Evolutionary conservation across 1,140 invertebrate species (phyloP).

Genomic region (Cephus cinctus): DNA sequence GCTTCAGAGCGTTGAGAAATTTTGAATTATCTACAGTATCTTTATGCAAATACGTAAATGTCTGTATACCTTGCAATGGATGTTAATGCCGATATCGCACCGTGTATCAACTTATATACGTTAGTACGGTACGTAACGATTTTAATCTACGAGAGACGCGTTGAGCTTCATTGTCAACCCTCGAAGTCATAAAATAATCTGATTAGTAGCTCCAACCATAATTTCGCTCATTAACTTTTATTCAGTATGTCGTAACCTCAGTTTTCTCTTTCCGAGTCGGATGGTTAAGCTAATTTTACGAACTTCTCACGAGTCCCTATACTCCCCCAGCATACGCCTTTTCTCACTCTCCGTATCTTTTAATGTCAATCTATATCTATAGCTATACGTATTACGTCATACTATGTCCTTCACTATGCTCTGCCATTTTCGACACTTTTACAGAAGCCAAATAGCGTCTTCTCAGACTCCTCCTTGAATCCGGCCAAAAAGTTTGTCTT

Average conservation of each 20-base stretch:
- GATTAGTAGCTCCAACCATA: conserved; percentile 3
- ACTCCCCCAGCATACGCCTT: not conserved
- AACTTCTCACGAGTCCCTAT: not conserved
- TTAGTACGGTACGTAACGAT: conserved; percentile 22
- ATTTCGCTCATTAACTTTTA: conserved; percentile 8
- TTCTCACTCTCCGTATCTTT: too few relatives aligned
- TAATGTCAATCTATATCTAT: too few relatives aligned
- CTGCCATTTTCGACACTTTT: too few relatives aligned
- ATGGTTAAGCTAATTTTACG: not conserved
- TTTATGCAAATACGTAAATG: too few relatives aligned
- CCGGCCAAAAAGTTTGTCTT: too few relatives aligned
- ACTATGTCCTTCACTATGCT: conserved; percentile 6
- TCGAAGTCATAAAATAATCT: not conserved
- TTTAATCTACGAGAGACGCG: conserved; percentile 20
- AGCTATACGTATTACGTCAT: not conserved
- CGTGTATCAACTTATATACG: too few relatives aligned
- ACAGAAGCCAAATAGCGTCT: too few relatives aligned
- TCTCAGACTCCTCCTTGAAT: too few relatives aligned
- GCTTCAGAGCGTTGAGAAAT: too few relatives aligned
- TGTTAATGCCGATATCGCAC: too few relatives aligned
- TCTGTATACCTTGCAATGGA: too few relatives aligned
- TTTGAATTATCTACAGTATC: too few relatives aligned
- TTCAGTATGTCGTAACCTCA: conserved; percentile 1
- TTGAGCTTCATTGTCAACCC: not conserved
- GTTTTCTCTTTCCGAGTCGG: not conserved